Conservation (phyloP, 2,888 invertebrate species). For the Sarcophaga rosellei region DNA sequence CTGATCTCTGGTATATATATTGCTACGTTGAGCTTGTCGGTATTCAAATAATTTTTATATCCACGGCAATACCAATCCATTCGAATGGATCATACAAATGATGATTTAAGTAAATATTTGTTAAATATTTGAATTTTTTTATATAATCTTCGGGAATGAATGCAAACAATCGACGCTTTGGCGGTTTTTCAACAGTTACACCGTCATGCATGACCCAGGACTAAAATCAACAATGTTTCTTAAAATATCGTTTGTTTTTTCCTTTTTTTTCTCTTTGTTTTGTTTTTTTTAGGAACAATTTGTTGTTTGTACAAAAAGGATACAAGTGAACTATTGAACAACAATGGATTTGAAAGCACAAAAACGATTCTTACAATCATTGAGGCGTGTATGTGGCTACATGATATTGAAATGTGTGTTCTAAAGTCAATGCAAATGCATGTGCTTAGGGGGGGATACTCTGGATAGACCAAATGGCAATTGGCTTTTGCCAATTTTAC, state of each 20-base stretch:
- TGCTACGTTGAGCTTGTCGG: too few species aligned
- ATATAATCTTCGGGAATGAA: neutral
- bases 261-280: neutral
- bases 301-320: neutral
- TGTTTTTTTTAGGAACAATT: neutral
- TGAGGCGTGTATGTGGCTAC: neutral
- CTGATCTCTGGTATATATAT: too few species aligned
- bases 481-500: slow-evolving; percentile 40
- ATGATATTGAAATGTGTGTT: neutral
- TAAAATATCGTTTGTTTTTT: neutral
- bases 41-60: too few species aligned
- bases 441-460: slow-evolving; percentile 12
- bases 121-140: neutral
- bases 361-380: neutral
- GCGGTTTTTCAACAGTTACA: neutral
- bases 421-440: slow-evolving; percentile 3
- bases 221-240: neutral
- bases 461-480: slow-evolving; percentile 38
- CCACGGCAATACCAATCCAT: too few species aligned
- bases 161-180: neutral
- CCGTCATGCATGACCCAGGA: neutral
- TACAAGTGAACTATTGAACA: neutral
- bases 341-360: neutral
- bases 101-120: too few species aligned
- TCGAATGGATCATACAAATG: too few species aligned